phyloP scores from a whole-genome alignment of 2,888 invertebrate genomes.

The Eupithecia inturbata region DNA sequence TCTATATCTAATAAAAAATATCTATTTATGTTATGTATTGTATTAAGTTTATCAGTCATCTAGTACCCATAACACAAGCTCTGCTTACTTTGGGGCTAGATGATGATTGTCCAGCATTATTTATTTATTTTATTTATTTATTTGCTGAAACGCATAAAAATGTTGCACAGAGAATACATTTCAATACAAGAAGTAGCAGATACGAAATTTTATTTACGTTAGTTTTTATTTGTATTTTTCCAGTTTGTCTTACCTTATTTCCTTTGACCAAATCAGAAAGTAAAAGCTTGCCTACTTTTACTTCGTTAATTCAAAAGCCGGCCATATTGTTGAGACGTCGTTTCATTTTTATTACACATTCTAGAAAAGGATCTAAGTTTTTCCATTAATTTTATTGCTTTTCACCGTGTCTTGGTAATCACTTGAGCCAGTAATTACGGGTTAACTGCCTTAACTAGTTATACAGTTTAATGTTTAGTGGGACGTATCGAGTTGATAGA shows the following conservation, averaged over 20 bases:
- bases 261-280: background rate
- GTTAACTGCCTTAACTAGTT: conserved; percentile 50
- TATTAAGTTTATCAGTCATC: too few species aligned
- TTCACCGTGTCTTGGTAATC: conserved; percentile 61
- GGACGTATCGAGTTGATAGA: conserved; percentile 44
- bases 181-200: background rate
- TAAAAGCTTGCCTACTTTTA: background rate
- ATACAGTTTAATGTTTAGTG: conserved; percentile 51
- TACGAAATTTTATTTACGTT: background rate
- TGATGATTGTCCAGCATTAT: too few species aligned
- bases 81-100: too few species aligned
- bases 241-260: background rate
- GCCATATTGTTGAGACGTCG: conserved; percentile 6
- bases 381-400: conserved; percentile 70
- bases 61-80: too few species aligned
- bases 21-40: too few species aligned
- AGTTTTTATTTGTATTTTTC: background rate
- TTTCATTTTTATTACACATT: conserved; percentile 28
- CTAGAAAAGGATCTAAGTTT: conserved; percentile 58
- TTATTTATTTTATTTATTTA: too few species aligned
- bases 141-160: background rate
- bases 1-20: too few species aligned
- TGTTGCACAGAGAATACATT: background rate
- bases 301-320: background rate
- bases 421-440: conserved; percentile 57